Base-by-base conservation (phyloP, 2,797 vertebrate species). In the Falco columbarius region DNA sequence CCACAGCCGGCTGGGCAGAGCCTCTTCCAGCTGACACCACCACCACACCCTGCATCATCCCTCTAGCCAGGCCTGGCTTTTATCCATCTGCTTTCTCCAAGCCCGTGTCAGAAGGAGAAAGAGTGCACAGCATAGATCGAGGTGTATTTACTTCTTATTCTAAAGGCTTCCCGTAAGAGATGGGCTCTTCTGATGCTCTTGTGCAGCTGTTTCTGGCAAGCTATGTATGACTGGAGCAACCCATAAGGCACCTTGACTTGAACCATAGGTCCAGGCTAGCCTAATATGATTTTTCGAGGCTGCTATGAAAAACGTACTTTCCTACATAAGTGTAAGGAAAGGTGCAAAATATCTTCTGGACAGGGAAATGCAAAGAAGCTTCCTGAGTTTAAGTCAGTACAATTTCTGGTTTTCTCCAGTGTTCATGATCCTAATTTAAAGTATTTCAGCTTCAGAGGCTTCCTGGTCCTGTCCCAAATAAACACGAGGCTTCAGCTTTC, bases 331-430 rank as follows among this genome's bases (percentile, higher is more conserved):
- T 79, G 44, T 54, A 80, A 93, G 34, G 49, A 56, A 84, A 79
- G 80, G 40, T 23, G 16, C 38, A 93, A 95, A 93, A 47, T 51
- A 22, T 24, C 14, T 85, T 74, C 63, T 40, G n/a, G 56, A 59
- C 22, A 62, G 32, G 9, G 16, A 85, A 89, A 92, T 71, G 5
- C 73, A 92, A 92, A 87, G 38, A 59, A 85, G 51, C 36, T 75
- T 86, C 38, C 85, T 84, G 38, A 88, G 40, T 29, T 46, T 65
- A 84, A 95, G 26, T 46, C 65, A 67, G 54, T 49, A 63, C 29
- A 61, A n/a, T 90, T 88, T 94, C 87, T 94, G 9, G 24, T 81
- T 82, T 96, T 77, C 63, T 76, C 32, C 24, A 17, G n/a, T 46
- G 52, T 10, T 90, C 74, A 49, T 40, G 32, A 62, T 40, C 65